phyloP scores from a whole-genome alignment of 2,888 invertebrate species.

The Mythimna ferrago region DNA sequence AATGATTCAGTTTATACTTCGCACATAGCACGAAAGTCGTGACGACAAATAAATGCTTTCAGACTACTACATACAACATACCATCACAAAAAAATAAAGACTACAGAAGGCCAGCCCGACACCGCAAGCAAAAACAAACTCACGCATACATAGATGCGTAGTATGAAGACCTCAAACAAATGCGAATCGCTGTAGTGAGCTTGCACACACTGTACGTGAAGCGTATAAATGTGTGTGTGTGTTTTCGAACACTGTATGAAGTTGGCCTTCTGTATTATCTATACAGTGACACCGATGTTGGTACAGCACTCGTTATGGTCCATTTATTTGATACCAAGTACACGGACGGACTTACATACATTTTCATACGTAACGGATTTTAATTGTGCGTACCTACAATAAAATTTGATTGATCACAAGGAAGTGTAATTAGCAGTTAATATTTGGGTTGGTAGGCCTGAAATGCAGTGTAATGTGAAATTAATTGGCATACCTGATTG shows the following conservation, averaged over 20 bases:
- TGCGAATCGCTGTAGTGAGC: not conserved
- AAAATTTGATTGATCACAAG: conserved; percentile 34
- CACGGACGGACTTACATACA: conserved; percentile 54
- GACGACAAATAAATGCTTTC: conserved; percentile 78
- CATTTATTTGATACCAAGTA: conserved; percentile 66
- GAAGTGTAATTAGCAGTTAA: conserved; percentile 38
- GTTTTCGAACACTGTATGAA: not conserved
- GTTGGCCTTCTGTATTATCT: not conserved
- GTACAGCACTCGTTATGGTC: conserved; percentile 67
- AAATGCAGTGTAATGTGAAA: conserved; percentile 20
- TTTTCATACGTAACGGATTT: conserved; percentile 55
- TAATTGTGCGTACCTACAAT: conserved; percentile 40
- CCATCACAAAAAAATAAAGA: not conserved
- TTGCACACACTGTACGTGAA: not conserved
- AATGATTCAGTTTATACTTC: conserved; percentile 70
- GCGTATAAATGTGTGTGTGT: not conserved
- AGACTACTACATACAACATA: conserved; percentile 61
- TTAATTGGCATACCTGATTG: conserved; percentile 29
- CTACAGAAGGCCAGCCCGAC: conserved; percentile 1
- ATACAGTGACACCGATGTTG: conserved; percentile 28
- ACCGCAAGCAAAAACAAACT: not conserved
- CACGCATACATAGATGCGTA: not conserved
- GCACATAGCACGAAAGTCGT: conserved; percentile 79
- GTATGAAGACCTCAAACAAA: not conserved
- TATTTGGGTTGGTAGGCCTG: conserved; percentile 24